Evolutionary conservation across 53 echinoderm and acorn worm genomes (phyloP).

Genomic region (Henricia sp.): DNA sequence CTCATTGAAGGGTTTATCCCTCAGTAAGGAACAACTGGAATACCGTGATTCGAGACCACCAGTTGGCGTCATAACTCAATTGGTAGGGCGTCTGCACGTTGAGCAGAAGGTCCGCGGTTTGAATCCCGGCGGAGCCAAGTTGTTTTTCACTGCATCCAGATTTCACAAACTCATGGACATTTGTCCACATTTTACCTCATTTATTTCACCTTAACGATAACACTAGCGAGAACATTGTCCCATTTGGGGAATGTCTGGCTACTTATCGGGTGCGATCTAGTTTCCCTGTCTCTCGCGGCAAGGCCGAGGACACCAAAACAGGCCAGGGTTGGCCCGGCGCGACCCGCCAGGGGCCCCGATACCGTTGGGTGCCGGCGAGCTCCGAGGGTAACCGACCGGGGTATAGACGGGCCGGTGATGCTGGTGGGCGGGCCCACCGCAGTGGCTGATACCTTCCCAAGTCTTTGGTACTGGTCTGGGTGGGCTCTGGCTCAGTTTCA

Average conservation of each 20-base stretch:
- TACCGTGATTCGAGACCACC: too few relatives aligned
- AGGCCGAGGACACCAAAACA: not conserved
- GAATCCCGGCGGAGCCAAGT: too few relatives aligned
- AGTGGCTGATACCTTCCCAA: not conserved
- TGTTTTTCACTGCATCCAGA: too few relatives aligned
- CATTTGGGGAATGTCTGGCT: not conserved
- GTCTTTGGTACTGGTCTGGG: constrained; percentile 16
- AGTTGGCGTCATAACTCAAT: too few relatives aligned
- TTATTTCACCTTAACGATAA: too few relatives aligned
- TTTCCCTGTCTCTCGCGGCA: constrained; percentile 4
- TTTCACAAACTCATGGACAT: too few relatives aligned
- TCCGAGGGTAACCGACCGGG: constrained; percentile 22
- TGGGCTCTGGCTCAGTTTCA: not conserved
- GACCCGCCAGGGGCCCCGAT: constrained; percentile 36
- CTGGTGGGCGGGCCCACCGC: not conserved
- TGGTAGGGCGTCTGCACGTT: too few relatives aligned
- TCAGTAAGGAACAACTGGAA: too few relatives aligned
- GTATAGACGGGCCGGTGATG: not conserved
- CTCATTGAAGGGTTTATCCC: too few relatives aligned
- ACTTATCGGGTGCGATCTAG: not conserved
- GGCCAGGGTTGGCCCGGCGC: constrained; percentile 33
- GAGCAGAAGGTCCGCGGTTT: too few relatives aligned
- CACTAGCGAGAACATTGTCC: not conserved
- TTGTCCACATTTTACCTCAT: too few relatives aligned
- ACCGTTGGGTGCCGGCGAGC: not conserved